Evolutionary conservation across 2,888 invertebrate genomes (phyloP).

Genomic region (Sipunculus nudus): DNA sequence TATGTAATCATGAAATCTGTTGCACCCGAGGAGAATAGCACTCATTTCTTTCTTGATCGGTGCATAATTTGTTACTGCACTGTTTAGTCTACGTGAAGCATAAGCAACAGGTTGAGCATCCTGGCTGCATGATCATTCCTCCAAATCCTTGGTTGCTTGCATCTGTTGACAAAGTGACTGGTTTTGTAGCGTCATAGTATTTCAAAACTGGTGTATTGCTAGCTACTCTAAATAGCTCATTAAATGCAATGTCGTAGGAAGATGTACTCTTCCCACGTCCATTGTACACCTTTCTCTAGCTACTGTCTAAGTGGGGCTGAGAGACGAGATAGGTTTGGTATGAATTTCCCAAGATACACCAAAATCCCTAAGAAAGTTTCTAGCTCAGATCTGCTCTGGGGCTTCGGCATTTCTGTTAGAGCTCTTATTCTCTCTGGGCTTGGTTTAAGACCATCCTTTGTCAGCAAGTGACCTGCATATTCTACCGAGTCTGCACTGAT

Average conservation of each 20-base stretch:
- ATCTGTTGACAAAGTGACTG: conserved; percentile 1
- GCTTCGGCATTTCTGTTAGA: conserved; percentile 25
- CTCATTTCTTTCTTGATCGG: too few relatives aligned
- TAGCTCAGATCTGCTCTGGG: conserved; percentile 1
- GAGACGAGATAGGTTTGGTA: conserved; percentile 31
- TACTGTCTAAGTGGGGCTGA: conserved; percentile 15
- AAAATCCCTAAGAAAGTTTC: conserved; percentile 32
- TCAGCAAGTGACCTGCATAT: conserved; percentile 1
- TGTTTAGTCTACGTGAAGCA: not conserved
- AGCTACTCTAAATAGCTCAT: too few relatives aligned
- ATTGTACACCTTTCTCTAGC: not conserved
- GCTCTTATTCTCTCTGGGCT: conserved; percentile 30
- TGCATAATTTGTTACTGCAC: too few relatives aligned
- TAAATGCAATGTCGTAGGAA: not conserved
- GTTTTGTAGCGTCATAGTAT: not conserved
- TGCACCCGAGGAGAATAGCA: too few relatives aligned
- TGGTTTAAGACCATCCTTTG: conserved; percentile 22
- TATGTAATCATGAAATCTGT: not conserved
- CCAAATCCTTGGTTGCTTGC: not conserved
- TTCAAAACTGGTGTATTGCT: not conserved
- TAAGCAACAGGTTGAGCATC: not conserved
- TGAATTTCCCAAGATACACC: conserved; percentile 35
- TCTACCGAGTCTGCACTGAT: too few relatives aligned
- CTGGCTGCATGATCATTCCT: not conserved
- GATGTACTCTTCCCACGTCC: not conserved